These are phyloP conservation scores for Rotaria sp. DNA, from an alignment of 2,888 invertebrate species.

Conservation along the genomic window DNA sequence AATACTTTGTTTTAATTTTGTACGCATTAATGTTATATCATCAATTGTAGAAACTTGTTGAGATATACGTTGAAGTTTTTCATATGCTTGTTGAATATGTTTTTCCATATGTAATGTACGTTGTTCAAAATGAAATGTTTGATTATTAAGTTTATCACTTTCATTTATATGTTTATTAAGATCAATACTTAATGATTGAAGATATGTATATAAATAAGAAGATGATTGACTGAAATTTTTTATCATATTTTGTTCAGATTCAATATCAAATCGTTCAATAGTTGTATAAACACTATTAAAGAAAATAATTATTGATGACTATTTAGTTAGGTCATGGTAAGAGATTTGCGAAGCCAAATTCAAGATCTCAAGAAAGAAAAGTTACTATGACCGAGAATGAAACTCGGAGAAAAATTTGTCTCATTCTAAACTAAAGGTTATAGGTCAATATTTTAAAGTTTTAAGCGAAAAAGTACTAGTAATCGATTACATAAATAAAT, in stretches of 20 bases:
- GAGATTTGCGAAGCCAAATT: too few relatives aligned
- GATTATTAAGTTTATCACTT: not conserved
- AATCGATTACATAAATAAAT: too few relatives aligned
- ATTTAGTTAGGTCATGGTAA: too few relatives aligned
- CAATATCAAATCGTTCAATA: not conserved
- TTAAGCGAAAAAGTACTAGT: too few relatives aligned
- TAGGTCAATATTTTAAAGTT: too few relatives aligned
- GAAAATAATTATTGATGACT: too few relatives aligned
- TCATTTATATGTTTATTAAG: not conserved
- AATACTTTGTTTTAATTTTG: constrained; percentile 13
- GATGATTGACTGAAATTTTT: not conserved
- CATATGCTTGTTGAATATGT: not conserved
- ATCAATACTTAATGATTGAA: not conserved
- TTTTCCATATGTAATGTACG: constrained; percentile 23
- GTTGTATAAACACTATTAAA: not conserved
- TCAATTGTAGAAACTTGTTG: not conserved
- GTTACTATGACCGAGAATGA: too few relatives aligned
- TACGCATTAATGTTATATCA: not conserved
- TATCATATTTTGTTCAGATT: not conserved
- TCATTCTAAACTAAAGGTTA: too few relatives aligned
- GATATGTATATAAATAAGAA: not conserved
- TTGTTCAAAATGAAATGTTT: constrained; percentile 25
- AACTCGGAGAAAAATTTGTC: too few relatives aligned
- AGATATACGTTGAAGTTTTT: not conserved
- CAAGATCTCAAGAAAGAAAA: too few relatives aligned